phyloP scores from a whole-genome alignment of 2,797 vertebrate species.

The Protonibea diacanthus region DNA sequence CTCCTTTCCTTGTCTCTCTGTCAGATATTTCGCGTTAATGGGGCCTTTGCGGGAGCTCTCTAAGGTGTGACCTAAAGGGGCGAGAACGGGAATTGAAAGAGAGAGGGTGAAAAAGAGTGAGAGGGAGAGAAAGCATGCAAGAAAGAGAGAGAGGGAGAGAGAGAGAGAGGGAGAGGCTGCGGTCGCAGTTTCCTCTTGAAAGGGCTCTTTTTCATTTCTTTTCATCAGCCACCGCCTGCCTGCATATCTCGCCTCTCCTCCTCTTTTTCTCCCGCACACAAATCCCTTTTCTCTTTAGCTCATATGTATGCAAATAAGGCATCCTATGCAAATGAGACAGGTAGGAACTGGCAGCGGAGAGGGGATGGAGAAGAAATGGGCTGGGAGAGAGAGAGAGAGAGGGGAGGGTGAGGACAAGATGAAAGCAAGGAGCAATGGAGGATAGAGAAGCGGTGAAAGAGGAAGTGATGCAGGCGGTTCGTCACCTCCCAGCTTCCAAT shows the following conservation, averaged over 20 bases:
- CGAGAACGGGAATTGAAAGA: conserved; percentile 69
- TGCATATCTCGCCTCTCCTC: conserved; percentile 69
- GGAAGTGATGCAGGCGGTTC: conserved; percentile 56
- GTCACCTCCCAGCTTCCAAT: conserved; percentile 15
- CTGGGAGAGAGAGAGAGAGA: conserved; percentile 9
- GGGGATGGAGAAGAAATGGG: conserved; percentile 58
- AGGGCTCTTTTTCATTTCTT: conserved; percentile 79
- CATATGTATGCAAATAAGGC: conserved; percentile 89
- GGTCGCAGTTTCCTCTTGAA: conserved; percentile 69
- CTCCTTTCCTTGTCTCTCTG: conserved; percentile 52
- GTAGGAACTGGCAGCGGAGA: conserved; percentile 69
- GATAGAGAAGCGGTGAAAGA: conserved; percentile 41
- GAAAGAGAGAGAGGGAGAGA: neutral
- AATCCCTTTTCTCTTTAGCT: conserved; percentile 84
- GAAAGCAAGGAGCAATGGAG: conserved; percentile 40
- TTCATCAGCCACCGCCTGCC: conserved; percentile 77
- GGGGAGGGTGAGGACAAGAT: conserved; percentile 18
- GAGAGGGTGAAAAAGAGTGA: conserved; percentile 47
- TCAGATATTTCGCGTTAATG: conserved; percentile 80
- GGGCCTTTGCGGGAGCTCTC: conserved; percentile 74
- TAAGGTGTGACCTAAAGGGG: conserved; percentile 78
- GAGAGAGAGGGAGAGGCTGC: conserved; percentile 34
- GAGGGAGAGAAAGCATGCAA: neutral
- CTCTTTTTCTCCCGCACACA: conserved; percentile 61
- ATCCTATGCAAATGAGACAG: conserved; percentile 84